Percentiles rank a stretch among this genome's conserved stretches.
These are phyloP conservation scores for Xestia xanthographa DNA, from an alignment of 2,888 invertebrate genomes.

Conservation along the genomic window DNA sequence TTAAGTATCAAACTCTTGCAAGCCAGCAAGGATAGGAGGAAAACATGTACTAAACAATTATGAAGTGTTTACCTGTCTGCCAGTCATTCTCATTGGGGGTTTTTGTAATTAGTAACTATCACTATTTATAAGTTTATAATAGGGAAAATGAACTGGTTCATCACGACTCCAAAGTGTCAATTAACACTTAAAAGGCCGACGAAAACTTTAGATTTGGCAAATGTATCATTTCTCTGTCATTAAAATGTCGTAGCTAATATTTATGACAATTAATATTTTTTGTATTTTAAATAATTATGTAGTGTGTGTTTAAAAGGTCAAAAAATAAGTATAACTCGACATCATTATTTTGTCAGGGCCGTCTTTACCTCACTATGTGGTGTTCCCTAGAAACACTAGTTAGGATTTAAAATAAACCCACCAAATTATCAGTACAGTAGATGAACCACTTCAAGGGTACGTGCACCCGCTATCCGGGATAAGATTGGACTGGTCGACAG, in stretches of 20 bases:
- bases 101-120: constrained; percentile 2
- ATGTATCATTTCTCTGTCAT: not conserved
- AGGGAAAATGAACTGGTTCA: constrained; percentile 21
- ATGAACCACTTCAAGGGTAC: no score
- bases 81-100: not conserved
- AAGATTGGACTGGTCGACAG: no score
- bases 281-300: no score
- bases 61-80: not conserved
- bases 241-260: not conserved
- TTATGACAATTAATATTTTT: not conserved
- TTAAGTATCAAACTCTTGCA: constrained; percentile 2
- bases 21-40: not conserved
- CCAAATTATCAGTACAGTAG: no score
- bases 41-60: constrained; percentile 8
- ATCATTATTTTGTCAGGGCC: no score
- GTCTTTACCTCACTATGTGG: no score
- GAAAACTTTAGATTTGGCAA: not conserved
- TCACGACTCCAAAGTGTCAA: not conserved
- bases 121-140: constrained; percentile 16
- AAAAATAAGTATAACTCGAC: not conserved
- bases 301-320: no score
- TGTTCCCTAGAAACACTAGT: no score
- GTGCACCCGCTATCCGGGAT: no score
- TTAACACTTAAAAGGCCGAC: not conserved
- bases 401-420: no score